Evolutionary conservation across 2,113 vertebrate genomes (phyloP).

Genomic region (Mormyrus lacerda): DNA sequence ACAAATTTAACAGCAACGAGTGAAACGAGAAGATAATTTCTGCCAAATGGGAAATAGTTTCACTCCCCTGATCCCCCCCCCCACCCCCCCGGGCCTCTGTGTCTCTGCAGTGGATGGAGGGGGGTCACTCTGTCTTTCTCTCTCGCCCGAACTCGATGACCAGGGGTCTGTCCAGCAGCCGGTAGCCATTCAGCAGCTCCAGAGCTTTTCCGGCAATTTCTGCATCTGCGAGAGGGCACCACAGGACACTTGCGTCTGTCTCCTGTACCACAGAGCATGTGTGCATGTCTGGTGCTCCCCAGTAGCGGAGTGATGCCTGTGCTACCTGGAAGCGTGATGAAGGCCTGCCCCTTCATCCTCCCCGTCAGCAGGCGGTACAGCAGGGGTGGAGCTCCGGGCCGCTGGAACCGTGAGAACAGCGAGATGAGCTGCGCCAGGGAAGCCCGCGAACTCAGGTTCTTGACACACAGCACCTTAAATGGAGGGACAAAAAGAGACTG

Average conservation of each 20-base stretch:
- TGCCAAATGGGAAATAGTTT: neutral
- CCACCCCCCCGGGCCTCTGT: too few species aligned
- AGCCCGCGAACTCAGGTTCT: conserved; percentile 75
- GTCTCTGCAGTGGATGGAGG: neutral
- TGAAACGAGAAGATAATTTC: neutral
- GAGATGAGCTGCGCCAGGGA: conserved; percentile 76
- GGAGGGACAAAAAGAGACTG: neutral
- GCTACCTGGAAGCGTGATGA: conserved; percentile 80
- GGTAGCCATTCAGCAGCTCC: conserved; percentile 74
- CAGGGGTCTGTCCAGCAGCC: conserved; percentile 73
- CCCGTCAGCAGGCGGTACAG: conserved; percentile 81
- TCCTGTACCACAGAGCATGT: neutral
- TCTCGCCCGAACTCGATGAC: conserved; percentile 81
- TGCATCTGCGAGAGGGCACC: conserved; percentile 51
- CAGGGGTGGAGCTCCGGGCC: conserved; percentile 47
- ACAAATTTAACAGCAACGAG: neutral
- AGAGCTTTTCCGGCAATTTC: conserved; percentile 65
- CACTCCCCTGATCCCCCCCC: neutral
- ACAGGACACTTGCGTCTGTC: neutral
- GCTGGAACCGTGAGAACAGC: conserved; percentile 82
- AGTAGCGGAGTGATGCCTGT: neutral
- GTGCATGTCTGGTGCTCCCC: neutral
- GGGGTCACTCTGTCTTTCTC: conserved; percentile 29
- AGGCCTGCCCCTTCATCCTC: conserved; percentile 85
- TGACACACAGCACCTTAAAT: conserved; percentile 79